These are phyloP conservation scores for Rhinichthys osculus DNA, from an alignment of 2,797 vertebrate genomes.

Conservation along the genomic window DNA sequence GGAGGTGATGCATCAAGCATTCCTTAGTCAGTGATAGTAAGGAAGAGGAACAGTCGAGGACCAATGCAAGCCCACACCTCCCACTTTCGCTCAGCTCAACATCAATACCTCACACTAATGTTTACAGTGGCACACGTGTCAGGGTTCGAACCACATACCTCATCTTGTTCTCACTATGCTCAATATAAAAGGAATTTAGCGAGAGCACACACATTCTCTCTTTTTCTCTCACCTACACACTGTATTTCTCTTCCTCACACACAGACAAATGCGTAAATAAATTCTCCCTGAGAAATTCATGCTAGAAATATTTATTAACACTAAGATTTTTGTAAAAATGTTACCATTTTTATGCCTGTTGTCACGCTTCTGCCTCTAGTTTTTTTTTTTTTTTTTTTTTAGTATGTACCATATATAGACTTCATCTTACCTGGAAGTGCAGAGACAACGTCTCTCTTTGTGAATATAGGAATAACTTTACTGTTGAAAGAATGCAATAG, in stretches of 20 bases:
- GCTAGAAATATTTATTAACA: slow-evolving; percentile 20
- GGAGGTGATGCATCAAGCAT: slow-evolving; percentile 70
- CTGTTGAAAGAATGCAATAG: background rate
- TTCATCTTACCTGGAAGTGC: background rate
- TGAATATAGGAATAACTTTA: background rate
- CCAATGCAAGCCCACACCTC: background rate
- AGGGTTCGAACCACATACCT: slow-evolving; percentile 34
- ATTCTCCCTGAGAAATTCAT: background rate
- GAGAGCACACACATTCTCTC: slow-evolving; percentile 17
- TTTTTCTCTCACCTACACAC: slow-evolving; percentile 3
- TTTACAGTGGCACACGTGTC: slow-evolving; percentile 41
- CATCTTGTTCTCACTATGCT: slow-evolving; percentile 36
- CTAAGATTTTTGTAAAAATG: background rate
- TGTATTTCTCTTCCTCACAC: background rate
- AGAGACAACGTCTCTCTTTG: background rate
- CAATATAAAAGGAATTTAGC: slow-evolving; percentile 32
- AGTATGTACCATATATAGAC: slow-evolving; percentile 1
- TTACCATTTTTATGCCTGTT: background rate
- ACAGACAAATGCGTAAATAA: background rate
- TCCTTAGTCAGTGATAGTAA: slow-evolving; percentile 51
- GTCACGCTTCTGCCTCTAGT: background rate
- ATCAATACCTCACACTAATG: slow-evolving; percentile 49
- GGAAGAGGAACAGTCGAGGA: slow-evolving; percentile 64
- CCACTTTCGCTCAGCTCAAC: slow-evolving; percentile 20
- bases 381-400: background rate